Evolutionary conservation across 1,140 invertebrate species (phyloP), one percentile per base, ranked within the genome.

Genomic region (Bombus sylvicola): DNA sequence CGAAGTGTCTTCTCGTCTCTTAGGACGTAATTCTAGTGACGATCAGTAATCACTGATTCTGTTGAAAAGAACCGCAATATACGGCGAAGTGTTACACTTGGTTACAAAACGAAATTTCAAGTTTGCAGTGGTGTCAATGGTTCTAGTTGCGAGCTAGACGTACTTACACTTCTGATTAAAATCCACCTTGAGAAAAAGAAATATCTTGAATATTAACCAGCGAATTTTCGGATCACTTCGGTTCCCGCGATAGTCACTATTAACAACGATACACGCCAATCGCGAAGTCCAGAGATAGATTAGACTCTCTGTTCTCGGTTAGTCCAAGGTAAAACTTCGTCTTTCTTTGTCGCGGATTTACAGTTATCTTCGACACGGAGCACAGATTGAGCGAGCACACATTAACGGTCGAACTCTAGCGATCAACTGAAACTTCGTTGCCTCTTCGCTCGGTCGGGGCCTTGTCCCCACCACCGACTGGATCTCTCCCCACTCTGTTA

Each of bases 391-490:
- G 47, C 10, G 37, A 57, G 71, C 80, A 68, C 59, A 80, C 69
- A 71, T 81, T 68, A 86, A 81, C 87, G 76, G 82, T 81, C 87
- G 90, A 90, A 87, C 91, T 93, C 94, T 94, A 89, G 92, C 91
- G 92, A 92, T 92, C 93, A 92, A 95, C 94, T 95, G 94, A 93
- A 89, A 90, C 92, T 91, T 87, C 90, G 91, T 91, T 83, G 90
- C 73, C 84, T 90, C 89, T 90, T 92, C 88, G 90, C 87, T 88
- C 73, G 69, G 90, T 91, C 86, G 89, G 94, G 93, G 86, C 81
- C 88, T 87, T 80, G 83, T 41, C 83, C 77, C 77, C 64, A 82
- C 83, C 53, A 47, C 34, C 15, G 3, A 31, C 43, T 25, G 69
- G 5, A 2, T 8, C 8, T 41, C 34, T 47, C 69, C 76, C 57